Percentiles rank a stretch among this genome's conserved stretches.
phyloP scores from a whole-genome alignment of 2,797 vertebrate species.

The Rousettus madagascariensis region DNA sequence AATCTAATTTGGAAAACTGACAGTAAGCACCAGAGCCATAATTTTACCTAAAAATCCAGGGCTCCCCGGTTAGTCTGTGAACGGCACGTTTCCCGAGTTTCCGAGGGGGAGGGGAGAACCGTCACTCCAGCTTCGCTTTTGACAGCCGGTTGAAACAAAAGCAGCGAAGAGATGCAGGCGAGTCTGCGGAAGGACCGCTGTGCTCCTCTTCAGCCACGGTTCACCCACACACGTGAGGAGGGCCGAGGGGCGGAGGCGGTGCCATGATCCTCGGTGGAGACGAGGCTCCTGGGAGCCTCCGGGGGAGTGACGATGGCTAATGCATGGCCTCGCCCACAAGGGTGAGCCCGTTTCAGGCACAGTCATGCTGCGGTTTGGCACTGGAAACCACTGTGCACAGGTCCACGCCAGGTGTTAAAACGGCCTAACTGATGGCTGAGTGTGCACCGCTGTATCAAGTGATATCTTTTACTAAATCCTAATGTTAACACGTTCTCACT shows the following conservation, averaged over 20 bases:
- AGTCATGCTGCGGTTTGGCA: not conserved
- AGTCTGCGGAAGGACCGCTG: conserved; percentile 40
- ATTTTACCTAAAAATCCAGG: not conserved
- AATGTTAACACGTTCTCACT: not conserved
- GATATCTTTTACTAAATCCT: not conserved
- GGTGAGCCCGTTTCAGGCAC: conserved; percentile 36
- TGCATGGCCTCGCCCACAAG: not conserved
- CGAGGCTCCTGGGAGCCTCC: accelerated
- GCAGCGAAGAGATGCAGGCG: conserved; percentile 53
- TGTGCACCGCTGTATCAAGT: not conserved
- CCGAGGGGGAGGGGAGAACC: not conserved
- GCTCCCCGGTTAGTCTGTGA: not conserved
- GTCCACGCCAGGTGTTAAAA: not conserved
- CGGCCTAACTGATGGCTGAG: not conserved
- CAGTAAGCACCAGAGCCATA: not conserved
- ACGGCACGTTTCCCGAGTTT: conserved; percentile 52
- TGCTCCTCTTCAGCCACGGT: not conserved
- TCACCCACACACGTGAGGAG: conserved; percentile 37
- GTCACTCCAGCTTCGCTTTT: conserved; percentile 57
- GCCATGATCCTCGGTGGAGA: not conserved
- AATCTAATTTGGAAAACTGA: not conserved
- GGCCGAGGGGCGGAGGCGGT: not conserved
- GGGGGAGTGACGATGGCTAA: not conserved
- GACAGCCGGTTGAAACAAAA: conserved; percentile 70
- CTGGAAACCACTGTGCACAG: not conserved